phyloP scores from a whole-genome alignment of 30 jellyfish, hydroid and myxozoan genomes.

The Pelagia noctiluca region DNA sequence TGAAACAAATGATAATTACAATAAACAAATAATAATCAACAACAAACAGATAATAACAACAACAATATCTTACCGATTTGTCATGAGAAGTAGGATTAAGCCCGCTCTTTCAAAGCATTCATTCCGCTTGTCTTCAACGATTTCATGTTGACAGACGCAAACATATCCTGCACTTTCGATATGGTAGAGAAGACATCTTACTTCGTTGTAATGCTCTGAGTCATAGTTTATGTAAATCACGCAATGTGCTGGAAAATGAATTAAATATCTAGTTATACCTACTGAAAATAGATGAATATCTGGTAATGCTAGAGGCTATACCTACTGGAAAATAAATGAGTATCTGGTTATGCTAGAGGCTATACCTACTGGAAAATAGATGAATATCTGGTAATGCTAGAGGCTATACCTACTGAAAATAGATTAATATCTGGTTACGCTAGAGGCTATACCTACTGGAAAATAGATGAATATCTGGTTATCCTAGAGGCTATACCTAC shows the following conservation, averaged over 20 bases:
- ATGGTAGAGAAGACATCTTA: constrained; percentile 68
- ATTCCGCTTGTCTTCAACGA: constrained; percentile 58
- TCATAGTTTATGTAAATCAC: constrained; percentile 74
- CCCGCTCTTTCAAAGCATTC: constrained; percentile 72
- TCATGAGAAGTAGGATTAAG: constrained; percentile 57
- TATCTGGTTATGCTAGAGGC: too few species aligned
- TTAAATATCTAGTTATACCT: not conserved
- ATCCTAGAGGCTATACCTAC: too few species aligned
- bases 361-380: too few species aligned
- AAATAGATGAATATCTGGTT: too few species aligned
- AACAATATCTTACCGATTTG: constrained; percentile 55
- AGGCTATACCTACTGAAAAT: too few species aligned
- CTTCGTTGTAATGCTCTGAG: constrained; percentile 71
- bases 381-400: too few species aligned
- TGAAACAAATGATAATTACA: too few species aligned
- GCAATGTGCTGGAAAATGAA: constrained; percentile 70
- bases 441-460: too few species aligned
- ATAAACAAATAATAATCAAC: too few species aligned
- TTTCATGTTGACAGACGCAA: constrained; percentile 75
- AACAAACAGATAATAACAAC: too few species aligned
- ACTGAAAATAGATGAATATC: not conserved
- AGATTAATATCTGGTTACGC: too few species aligned
- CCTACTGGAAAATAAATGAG: too few species aligned
- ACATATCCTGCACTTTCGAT: constrained; percentile 83
- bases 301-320: not conserved